Conservation (phyloP, 2,888 invertebrate species). For the Sarcophaga rosellei region DNA sequence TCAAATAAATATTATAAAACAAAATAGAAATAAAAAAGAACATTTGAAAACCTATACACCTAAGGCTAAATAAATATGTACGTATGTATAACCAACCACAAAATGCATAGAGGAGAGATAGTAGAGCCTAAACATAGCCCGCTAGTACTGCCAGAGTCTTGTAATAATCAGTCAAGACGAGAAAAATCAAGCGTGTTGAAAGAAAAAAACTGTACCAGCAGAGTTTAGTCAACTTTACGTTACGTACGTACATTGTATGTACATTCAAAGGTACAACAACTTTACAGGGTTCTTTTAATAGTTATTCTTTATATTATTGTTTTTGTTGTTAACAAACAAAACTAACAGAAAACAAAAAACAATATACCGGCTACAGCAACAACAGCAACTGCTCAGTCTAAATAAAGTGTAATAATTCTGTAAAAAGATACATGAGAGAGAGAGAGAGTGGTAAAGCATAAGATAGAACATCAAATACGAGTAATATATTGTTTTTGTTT, state of each 20-base stretch:
- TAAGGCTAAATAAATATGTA: constrained; percentile 50
- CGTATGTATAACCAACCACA: constrained; percentile 51
- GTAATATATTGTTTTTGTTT: constrained; percentile 17
- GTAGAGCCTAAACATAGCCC: background rate
- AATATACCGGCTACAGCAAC: background rate
- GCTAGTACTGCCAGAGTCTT: constrained; percentile 3
- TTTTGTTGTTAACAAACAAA: constrained; percentile 29
- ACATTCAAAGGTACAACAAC: constrained; percentile 17
- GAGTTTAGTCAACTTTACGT: constrained; percentile 56
- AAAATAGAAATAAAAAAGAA: background rate
- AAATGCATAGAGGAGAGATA: constrained; percentile 12
- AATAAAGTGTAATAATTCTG: constrained; percentile 27
- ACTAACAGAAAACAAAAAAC: constrained; percentile 1
- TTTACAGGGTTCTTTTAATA: constrained; percentile 41
- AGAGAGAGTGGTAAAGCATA: background rate
- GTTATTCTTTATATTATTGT: constrained; percentile 7
- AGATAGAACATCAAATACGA: constrained; percentile 21
- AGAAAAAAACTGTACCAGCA: constrained; percentile 50
- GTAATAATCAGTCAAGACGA: constrained; percentile 41
- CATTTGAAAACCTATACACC: constrained; percentile 8
- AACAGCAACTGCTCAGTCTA: constrained; percentile 2
- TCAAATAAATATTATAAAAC: constrained; percentile 1
- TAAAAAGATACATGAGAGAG: background rate
- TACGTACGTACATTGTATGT: background rate
- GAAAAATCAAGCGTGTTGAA: constrained; percentile 11